These are phyloP conservation scores for Pandemis heparana DNA, from an alignment of 2,888 invertebrate genomes.

Conservation along the genomic window DNA sequence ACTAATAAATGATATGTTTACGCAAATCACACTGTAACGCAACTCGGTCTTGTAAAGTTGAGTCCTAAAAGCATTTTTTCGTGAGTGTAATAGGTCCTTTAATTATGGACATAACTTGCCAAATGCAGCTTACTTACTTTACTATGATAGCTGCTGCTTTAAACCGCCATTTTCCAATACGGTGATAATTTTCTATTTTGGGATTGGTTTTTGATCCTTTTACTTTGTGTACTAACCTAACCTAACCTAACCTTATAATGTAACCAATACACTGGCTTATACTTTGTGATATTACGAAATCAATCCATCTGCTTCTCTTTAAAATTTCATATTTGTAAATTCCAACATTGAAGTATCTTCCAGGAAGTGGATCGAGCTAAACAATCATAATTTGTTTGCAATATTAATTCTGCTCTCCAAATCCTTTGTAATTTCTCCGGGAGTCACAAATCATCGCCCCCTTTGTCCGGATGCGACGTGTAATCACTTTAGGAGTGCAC, in stretches of 20 bases:
- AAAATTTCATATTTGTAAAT: no score
- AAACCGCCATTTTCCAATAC: neutral
- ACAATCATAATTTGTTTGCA: constrained; percentile 39
- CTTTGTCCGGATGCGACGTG: constrained; percentile 51
- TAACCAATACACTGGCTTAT: no score
- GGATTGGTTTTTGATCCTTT: neutral
- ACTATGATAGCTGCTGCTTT: neutral
- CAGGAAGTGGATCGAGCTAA: neutral
- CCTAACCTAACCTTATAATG: no score
- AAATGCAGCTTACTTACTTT: neutral
- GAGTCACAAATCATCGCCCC: constrained; percentile 61
- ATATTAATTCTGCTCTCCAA: constrained; percentile 34
- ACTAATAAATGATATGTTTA: no score
- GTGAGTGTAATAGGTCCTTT: no score
- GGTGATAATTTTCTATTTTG: neutral
- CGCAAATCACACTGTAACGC: no score
- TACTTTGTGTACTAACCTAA: no score
- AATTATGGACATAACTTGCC: neutral
- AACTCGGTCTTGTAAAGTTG: no score
- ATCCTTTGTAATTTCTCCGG: constrained; percentile 25
- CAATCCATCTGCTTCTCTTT: no score
- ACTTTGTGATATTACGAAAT: no score
- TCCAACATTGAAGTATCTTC: neutral
- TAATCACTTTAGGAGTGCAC: constrained; percentile 68
- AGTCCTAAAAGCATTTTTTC: no score